These are phyloP conservation scores for Sericinus montela DNA, from an alignment of 2,888 invertebrate genomes.

Conservation along the genomic window DNA sequence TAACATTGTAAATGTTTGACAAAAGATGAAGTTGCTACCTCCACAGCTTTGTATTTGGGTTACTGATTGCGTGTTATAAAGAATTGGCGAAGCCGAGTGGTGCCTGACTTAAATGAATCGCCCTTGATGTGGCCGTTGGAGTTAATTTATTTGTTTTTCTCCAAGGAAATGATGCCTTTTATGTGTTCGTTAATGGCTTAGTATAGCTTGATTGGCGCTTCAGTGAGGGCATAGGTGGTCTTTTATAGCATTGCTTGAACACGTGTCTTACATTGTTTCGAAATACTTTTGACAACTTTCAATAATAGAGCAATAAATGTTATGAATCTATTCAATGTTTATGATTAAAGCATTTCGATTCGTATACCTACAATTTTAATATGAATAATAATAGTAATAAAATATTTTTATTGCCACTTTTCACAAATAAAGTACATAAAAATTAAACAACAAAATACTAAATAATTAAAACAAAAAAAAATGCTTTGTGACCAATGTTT, in stretches of 20 bases:
- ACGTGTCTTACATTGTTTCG: background rate
- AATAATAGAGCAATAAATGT: too few species aligned
- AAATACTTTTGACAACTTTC: too few species aligned
- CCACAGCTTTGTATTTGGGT: conserved; percentile 26
- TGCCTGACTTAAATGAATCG: conserved; percentile 46
- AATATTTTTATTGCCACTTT: too few species aligned
- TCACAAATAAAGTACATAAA: too few species aligned
- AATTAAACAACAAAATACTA: too few species aligned
- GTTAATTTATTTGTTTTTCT: conserved; percentile 65
- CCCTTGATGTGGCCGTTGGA: conserved; percentile 47
- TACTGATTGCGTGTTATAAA: conserved; percentile 37
- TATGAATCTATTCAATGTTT: too few species aligned
- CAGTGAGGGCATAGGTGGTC: background rate
- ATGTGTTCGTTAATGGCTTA: conserved; percentile 43
- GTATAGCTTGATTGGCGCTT: conserved; percentile 25
- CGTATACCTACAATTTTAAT: too few species aligned
- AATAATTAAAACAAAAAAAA: too few species aligned
- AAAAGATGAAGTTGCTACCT: conserved; percentile 22
- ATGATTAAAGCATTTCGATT: too few species aligned
- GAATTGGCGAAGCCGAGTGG: conserved; percentile 45
- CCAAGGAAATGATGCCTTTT: conserved; percentile 50
- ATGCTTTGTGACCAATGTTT: too few species aligned
- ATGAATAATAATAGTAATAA: too few species aligned
- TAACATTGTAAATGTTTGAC: too few species aligned
- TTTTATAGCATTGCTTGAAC: background rate